Evolutionary conservation across 2,113 vertebrate species (phyloP).

Genomic region (Eptesicus fuscus): DNA sequence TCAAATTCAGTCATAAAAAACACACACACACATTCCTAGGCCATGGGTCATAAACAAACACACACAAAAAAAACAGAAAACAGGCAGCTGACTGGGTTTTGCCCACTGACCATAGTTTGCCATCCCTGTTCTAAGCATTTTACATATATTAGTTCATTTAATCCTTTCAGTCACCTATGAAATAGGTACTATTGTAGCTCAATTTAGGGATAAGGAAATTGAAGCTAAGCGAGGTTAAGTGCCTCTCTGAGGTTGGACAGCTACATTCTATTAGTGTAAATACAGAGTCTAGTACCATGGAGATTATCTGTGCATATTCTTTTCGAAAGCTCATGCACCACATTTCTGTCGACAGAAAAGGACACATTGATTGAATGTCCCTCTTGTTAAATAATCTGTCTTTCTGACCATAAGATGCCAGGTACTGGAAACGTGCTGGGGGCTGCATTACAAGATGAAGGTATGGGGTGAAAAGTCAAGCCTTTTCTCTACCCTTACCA

Average conservation of each 20-base stretch:
- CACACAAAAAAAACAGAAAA: not conserved
- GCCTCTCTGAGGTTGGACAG: not conserved
- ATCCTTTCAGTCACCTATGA: not conserved
- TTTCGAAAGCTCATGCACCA: not conserved
- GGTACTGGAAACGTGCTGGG: fast-evolving
- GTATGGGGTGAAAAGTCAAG: not conserved
- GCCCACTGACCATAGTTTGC: not conserved
- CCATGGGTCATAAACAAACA: not conserved
- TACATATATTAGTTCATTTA: not conserved
- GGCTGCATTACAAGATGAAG: not conserved
- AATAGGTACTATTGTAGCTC: not conserved
- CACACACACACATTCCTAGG: not conserved
- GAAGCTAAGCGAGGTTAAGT: not conserved
- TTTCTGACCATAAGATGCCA: not conserved
- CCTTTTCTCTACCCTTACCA: not conserved
- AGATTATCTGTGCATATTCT: not conserved
- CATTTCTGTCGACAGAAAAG: not conserved
- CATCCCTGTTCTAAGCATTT: not conserved
- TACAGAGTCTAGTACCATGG: not conserved
- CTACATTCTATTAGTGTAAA: not conserved
- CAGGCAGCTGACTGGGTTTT: not conserved
- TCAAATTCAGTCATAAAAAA: not conserved
- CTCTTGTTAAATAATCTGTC: not conserved
- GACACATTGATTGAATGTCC: not conserved
- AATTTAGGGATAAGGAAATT: not conserved